These are phyloP conservation scores for Craseonycteris thonglongyai DNA, from an alignment of 2,113 vertebrate species.

Conservation along the genomic window DNA sequence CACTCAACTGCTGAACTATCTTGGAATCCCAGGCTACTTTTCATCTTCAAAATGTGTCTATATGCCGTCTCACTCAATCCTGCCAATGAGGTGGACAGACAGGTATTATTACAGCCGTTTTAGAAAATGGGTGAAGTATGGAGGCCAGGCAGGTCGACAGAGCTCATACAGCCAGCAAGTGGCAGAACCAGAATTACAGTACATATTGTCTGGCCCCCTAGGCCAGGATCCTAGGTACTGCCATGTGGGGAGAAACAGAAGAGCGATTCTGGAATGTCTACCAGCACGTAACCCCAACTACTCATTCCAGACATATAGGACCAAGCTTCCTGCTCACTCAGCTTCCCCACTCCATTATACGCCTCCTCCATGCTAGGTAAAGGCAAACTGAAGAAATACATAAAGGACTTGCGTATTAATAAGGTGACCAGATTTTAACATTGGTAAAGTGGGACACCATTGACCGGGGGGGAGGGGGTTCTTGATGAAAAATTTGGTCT, in stretches of 20 bases:
- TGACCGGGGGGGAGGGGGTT: too few relatives aligned
- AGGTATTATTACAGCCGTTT: not conserved
- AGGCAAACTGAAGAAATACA: not conserved
- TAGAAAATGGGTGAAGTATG: not conserved
- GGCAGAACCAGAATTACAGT: not conserved
- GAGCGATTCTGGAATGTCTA: not conserved
- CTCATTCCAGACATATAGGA: not conserved
- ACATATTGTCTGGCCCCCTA: not conserved
- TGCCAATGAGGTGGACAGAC: not conserved
- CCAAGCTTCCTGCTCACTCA: not conserved
- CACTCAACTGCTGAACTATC: too few relatives aligned
- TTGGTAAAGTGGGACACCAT: too few relatives aligned
- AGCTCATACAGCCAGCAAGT: not conserved
- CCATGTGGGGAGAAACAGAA: not conserved
- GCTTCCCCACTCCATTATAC: not conserved
- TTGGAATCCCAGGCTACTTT: too few relatives aligned
- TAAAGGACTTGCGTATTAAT: too few relatives aligned
- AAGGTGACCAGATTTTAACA: too few relatives aligned
- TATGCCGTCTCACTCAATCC: not conserved
- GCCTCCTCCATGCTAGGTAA: not conserved
- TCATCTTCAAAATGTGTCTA: not conserved
- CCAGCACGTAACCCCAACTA: not conserved
- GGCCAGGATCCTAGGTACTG: not conserved
- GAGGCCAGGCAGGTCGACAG: not conserved
- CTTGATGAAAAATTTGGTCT: too few relatives aligned